Percentiles rank a stretch among this genome's conserved stretches.
Evolutionary conservation across 2,888 invertebrate species (phyloP).

Genomic region (Chamaedrilus cognettii): DNA sequence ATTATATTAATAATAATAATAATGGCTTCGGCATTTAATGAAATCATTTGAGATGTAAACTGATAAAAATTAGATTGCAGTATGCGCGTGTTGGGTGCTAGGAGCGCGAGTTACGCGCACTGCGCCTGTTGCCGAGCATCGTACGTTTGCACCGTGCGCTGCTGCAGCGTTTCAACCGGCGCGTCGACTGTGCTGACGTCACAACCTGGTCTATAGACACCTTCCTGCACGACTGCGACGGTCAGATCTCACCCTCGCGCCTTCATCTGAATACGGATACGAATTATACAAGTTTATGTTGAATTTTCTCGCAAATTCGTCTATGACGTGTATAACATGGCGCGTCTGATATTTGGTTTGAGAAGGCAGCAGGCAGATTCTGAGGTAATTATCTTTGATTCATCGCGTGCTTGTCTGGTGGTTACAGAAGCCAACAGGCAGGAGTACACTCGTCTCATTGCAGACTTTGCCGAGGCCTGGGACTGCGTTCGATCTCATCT

Average conservation of each 20-base stretch:
- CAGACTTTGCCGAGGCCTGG: conserved; percentile 39
- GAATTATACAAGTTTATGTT: too few relatives aligned
- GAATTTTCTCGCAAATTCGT: too few relatives aligned
- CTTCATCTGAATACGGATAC: too few relatives aligned
- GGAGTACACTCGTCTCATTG: conserved; percentile 21
- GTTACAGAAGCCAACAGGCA: conserved; percentile 8
- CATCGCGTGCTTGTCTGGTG: too few relatives aligned
- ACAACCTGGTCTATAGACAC: conserved; percentile 24
- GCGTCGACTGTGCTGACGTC: conserved; percentile 45
- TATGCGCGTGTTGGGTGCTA: too few relatives aligned
- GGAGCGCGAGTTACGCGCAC: conserved; percentile 42
- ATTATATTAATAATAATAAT: neutral
- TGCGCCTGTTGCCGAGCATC: conserved; percentile 43
- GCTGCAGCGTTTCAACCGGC: conserved; percentile 40
- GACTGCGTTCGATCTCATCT: conserved; percentile 34
- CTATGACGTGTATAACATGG: too few relatives aligned
- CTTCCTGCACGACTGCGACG: conserved; percentile 8
- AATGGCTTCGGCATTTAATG: neutral
- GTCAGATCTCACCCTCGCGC: too few relatives aligned
- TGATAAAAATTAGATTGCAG: neutral
- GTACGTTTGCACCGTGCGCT: conserved; percentile 41
- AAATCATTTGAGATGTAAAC: neutral
- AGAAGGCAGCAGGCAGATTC: neutral
- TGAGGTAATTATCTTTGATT: neutral
- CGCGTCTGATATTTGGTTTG: too few relatives aligned